Evolutionary conservation across 2,888 invertebrate genomes (phyloP).

Genomic region (Creontiades dilutus): DNA sequence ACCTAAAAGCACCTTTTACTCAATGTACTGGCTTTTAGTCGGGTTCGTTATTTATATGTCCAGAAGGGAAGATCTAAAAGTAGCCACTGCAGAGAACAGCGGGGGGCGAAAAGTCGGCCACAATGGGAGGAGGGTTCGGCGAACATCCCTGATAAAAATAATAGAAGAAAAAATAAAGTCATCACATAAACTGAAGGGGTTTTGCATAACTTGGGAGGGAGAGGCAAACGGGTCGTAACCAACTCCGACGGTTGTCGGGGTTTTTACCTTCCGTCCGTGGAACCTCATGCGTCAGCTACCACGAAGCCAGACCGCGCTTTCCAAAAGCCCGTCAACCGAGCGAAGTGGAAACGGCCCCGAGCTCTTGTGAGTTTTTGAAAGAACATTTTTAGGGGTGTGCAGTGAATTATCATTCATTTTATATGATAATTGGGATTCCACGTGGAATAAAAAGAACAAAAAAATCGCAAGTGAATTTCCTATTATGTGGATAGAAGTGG

Average conservation of each 20-base stretch:
- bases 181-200: not conserved
- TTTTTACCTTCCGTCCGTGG: not conserved
- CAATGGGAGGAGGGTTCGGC: not conserved
- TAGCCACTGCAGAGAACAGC: not conserved
- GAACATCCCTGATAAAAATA: constrained; percentile 9
- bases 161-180: not conserved
- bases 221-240: not conserved
- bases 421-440: too few species aligned
- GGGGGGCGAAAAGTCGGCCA: not conserved
- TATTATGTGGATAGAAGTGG: too few species aligned
- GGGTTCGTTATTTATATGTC: constrained; percentile 48
- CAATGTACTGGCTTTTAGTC: constrained; percentile 51
- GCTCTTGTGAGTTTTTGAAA: not conserved
- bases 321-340: not conserved
- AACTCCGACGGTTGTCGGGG: not conserved
- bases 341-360: not conserved
- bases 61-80: not conserved
- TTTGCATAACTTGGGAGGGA: constrained; percentile 16
- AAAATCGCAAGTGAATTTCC: too few species aligned
- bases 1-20: constrained; percentile 47
- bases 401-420: not conserved
- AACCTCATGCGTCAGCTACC: not conserved
- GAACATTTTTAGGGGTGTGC: not conserved
- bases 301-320: not conserved
- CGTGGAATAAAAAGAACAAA: too few species aligned